Conservation (phyloP, 2,888 invertebrate species). For the Acleris literana region DNA sequence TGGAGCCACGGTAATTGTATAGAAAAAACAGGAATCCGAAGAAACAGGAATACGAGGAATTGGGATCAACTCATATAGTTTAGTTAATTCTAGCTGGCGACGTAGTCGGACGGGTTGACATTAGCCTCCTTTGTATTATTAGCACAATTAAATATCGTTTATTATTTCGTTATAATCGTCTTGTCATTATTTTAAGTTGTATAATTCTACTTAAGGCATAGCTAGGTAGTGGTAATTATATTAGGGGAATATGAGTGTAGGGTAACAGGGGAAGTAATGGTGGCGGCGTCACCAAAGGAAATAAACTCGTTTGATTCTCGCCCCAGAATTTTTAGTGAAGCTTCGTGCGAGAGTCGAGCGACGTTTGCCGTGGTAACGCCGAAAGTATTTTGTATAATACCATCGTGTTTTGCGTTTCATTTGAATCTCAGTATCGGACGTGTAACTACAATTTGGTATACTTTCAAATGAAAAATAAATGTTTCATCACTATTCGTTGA, state of each 20-base stretch:
- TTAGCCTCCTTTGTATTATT: constrained; percentile 67
- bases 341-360: constrained; percentile 23
- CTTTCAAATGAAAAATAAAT: constrained; percentile 83
- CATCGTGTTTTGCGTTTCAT: constrained; percentile 78
- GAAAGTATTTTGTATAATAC: constrained; percentile 71
- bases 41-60: no score
- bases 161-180: constrained; percentile 78
- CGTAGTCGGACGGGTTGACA: constrained; percentile 44
- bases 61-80: background rate
- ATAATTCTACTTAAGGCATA: constrained; percentile 81
- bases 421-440: constrained; percentile 82
- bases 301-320: constrained; percentile 41
- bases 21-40: no score
- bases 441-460: constrained; percentile 81
- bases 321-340: constrained; percentile 7
- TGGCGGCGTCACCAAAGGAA: constrained; percentile 25
- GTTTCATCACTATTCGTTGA: constrained; percentile 73
- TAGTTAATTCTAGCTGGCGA: constrained; percentile 48
- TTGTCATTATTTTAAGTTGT: constrained; percentile 84
- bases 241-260: constrained; percentile 74
- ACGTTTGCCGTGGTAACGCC: constrained; percentile 24
- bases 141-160: constrained; percentile 77
- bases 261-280: constrained; percentile 48
- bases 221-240: constrained; percentile 79
- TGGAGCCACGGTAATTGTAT: no score